phyloP scores from a whole-genome alignment of 2,797 vertebrate species.

The Sebastes umbrosus region DNA sequence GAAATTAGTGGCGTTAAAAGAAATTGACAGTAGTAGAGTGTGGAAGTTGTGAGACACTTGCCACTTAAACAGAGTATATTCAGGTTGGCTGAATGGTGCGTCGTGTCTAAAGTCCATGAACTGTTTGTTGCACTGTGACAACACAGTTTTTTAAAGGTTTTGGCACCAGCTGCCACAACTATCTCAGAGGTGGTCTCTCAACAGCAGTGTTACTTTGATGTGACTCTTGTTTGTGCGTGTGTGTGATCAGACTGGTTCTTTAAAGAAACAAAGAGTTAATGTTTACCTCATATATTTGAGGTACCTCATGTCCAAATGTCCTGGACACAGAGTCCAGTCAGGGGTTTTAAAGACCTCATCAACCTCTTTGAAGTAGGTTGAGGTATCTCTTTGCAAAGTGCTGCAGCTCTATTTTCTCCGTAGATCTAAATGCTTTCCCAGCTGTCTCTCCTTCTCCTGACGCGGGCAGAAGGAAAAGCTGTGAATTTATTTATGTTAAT shows the following conservation, averaged over 20 bases:
- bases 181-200: slow-evolving; percentile 65
- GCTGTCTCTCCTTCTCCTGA: slow-evolving; percentile 33
- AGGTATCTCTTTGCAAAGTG: not conserved
- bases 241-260: not conserved
- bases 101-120: slow-evolving; percentile 7
- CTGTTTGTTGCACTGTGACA: slow-evolving; percentile 15
- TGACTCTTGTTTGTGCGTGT: not conserved
- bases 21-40: not conserved
- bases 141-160: slow-evolving; percentile 32
- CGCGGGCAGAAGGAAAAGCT: slow-evolving; percentile 18
- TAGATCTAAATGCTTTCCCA: slow-evolving; percentile 44
- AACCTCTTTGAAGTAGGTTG: slow-evolving; percentile 5
- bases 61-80: not conserved
- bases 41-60: not conserved
- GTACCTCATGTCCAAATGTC: not conserved
- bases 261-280: slow-evolving; percentile 30
- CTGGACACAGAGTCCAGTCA: not conserved
- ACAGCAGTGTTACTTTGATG: slow-evolving; percentile 51
- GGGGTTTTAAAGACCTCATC: not conserved
- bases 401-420: not conserved
- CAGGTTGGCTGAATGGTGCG: not conserved
- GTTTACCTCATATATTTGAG: slow-evolving; percentile 7
- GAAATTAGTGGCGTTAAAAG: too few relatives aligned
- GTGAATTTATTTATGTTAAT: slow-evolving; percentile 63
- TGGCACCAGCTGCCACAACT: slow-evolving; percentile 62